Conservation (phyloP, 2,797 vertebrate species). For the Hemibagrus guttatus region DNA sequence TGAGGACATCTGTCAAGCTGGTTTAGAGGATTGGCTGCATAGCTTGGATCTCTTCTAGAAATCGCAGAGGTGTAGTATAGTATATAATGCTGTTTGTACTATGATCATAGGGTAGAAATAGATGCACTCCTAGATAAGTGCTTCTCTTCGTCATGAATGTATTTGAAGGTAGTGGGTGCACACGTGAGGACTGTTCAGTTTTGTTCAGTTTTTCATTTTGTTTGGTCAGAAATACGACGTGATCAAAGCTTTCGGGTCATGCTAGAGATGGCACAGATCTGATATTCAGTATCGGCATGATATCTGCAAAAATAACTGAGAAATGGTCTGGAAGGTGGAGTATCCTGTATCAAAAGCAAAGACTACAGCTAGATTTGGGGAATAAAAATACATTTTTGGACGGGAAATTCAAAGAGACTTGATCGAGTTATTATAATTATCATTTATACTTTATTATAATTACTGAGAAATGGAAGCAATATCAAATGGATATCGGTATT, state of each 20-base stretch:
- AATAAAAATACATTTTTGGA: background rate
- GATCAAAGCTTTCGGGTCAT: background rate
- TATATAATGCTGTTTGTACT: background rate
- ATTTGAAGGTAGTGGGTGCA: background rate
- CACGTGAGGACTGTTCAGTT: background rate
- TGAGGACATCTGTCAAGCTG: background rate
- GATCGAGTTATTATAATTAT: too few species aligned
- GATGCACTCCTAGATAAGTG: background rate
- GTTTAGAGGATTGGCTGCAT: background rate
- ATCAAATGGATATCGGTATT: background rate
- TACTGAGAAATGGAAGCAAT: background rate
- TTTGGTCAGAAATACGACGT: background rate
- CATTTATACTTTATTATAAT: too few species aligned
- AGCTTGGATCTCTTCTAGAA: conserved; percentile 6
- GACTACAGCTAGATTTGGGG: background rate
- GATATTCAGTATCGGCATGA: background rate
- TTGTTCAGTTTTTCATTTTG: background rate
- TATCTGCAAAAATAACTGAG: background rate
- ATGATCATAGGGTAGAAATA: background rate
- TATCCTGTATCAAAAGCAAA: background rate
- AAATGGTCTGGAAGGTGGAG: background rate
- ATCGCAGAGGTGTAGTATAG: background rate
- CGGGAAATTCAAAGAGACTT: background rate
- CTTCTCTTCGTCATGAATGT: background rate
- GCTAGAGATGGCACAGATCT: too few species aligned